These are phyloP conservation scores for Plutella xylostella DNA, from an alignment of 2,888 invertebrate genomes.

Conservation along the genomic window DNA sequence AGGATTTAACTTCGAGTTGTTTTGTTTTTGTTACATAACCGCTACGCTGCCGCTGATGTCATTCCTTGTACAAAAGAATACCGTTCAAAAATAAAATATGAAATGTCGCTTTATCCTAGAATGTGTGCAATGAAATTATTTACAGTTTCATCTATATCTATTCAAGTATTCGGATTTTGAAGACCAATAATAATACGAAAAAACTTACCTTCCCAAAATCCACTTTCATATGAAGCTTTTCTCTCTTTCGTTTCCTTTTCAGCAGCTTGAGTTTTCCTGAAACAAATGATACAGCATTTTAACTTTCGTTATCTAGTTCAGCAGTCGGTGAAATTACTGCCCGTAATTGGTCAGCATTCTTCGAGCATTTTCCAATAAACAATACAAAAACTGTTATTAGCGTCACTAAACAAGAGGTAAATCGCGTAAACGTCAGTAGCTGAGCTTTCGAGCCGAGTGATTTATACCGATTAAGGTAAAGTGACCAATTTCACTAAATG, in stretches of 20 bases:
- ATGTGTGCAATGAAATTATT: too few relatives aligned
- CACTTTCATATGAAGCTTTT: conserved; percentile 46
- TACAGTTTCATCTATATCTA: too few relatives aligned
- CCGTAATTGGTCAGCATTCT: too few relatives aligned
- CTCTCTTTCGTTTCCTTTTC: conserved; percentile 40
- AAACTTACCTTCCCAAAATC: conserved; percentile 58
- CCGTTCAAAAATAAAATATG: too few relatives aligned
- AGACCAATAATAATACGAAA: conserved; percentile 1
- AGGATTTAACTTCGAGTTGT: too few relatives aligned
- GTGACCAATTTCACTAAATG: conserved; percentile 50
- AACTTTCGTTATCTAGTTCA: too few relatives aligned
- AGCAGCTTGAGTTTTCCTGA: conserved; percentile 42
- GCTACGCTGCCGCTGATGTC: too few relatives aligned
- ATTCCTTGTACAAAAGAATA: too few relatives aligned
- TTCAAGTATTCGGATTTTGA: too few relatives aligned
- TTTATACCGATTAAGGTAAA: conserved; percentile 43
- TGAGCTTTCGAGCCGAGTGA: conserved; percentile 29
- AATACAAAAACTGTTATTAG: conserved; percentile 1
- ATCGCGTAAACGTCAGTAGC: conserved; percentile 27
- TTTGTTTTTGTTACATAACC: too few relatives aligned
- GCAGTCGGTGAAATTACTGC: too few relatives aligned
- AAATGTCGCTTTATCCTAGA: too few relatives aligned
- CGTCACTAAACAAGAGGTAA: conserved; percentile 24
- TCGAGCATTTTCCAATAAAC: background rate
- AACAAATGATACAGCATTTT: conserved; percentile 27